Evolutionary conservation across 2,797 vertebrate species (phyloP), one percentile per base, ranked within the genome.

Genomic region (Toxotes lorentzi): DNA sequence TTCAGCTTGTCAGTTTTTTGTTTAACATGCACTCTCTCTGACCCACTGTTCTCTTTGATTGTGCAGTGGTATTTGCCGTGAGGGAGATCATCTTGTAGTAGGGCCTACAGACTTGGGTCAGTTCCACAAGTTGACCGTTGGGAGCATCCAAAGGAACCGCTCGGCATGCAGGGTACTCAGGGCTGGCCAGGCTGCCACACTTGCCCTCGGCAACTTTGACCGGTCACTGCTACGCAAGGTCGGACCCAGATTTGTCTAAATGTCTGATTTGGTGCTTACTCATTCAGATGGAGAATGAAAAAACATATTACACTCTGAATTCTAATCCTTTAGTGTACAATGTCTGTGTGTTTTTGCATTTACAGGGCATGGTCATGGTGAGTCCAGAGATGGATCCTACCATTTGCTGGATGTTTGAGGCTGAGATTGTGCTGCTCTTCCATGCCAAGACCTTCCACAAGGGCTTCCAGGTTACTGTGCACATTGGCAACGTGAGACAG

Each of bases 331-430:
- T 10, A 47, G 7, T 64, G 40, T 34, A 30, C 6, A 56, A 9
- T 56, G 3, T 69, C 7, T 1, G 13, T 56, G n/a, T 73, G 40
- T 64, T 73, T 76, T 41, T 69, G 4, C 47, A 3, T 8, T 75
- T 76, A 1, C 86, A 99, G 98, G 98, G 98, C 58, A 99, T 99
- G 98, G 98, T 99, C 89, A 97, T 99, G 97, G 97, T 99, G 86
- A 99, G 98, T 90, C 98, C 97, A 1, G 97, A 99, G 94, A 99
- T 99, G 97, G 95, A 99, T 78, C 98, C 98, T 23, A 99, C 97
- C 32, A 97, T 99, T 89, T 99, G 98, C 93, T 99, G 97, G 90
- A 95, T 96, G 89, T 99, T 99, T 78, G 98, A 99, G 90, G 97
- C 98, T 0, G 98, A 99, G 91, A 99, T 99, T 0, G 97, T 99